Base-by-base conservation (phyloP, 2,888 invertebrate genomes). In the Nesidiocoris tenuis region DNA sequence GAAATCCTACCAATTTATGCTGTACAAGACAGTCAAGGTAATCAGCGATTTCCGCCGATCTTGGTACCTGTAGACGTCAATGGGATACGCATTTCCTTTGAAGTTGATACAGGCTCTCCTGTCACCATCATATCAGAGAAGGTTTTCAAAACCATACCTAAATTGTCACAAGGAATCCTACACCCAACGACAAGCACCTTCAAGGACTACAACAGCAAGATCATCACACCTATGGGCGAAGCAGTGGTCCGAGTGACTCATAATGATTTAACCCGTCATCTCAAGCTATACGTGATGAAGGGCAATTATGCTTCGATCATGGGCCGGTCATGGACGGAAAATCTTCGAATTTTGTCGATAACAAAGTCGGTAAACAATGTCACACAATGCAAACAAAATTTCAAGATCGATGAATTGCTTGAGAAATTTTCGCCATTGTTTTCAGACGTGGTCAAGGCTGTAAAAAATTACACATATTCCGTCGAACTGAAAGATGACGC, bases 271-370 rank as follows among this genome's bases (percentile, higher is more conserved):
- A 72, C 18, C 1, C 61, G 63, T 55, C 54, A 56, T 7, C 22
- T 75, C 9, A 5, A 39, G 17, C 18, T 75, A 57, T 75, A 7
- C 57, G 67, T 57, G 1, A 56, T 75, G 12, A 39, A 67, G 1
- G 67, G 55, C 1, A 56, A 66, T n/a, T 65, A 61, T 56, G 21
- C 56, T 7, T 23, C 54, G 9, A 65, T 75, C 61, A 25, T 75
- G 61, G 75, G 67, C 19, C 67, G 75, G 18, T 65, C 55, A 23
- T 75, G 75, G 75, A 75, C 57, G 17, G 55, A 54, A 1, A 63
- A 54, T 0, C 64, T 74, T 17, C 23, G 17, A 1, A 54, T 64
- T 64, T 21, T 74, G 17, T 56, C 74, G 5, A 57, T 71, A 2
- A n/a, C n/a, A n/a, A n/a, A n/a, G n/a, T 25, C 71, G 1, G 55